phyloP scores from a whole-genome alignment of 2,888 invertebrate species.

The Glyphotaelius pellucidus region DNA sequence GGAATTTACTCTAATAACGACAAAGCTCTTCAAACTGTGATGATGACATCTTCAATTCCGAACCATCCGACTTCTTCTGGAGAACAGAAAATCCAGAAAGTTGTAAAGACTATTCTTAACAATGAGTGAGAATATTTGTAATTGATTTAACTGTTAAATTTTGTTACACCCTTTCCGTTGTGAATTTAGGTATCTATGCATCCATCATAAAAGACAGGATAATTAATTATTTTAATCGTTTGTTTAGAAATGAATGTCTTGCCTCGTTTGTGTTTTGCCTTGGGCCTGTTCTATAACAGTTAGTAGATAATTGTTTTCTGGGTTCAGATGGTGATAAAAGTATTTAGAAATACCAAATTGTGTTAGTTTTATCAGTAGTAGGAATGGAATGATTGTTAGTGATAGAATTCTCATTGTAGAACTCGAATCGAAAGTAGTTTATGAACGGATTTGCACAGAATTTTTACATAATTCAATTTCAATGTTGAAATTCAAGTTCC shows the following conservation, averaged over 20 bases:
- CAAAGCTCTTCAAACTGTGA: no score
- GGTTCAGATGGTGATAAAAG: not conserved
- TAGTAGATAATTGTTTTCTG: not conserved
- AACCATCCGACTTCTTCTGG: no score
- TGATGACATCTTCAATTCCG: not conserved
- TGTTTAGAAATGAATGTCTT: not conserved
- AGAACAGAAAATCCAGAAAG: no score
- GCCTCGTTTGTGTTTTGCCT: not conserved
- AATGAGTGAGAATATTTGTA: not conserved
- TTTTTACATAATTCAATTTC: no score
- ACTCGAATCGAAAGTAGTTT: not conserved
- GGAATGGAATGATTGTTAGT: not conserved
- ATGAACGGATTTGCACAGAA: no score
- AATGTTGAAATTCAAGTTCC: no score
- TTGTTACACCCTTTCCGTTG: no score
- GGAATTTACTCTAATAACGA: not conserved
- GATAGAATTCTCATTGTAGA: not conserved
- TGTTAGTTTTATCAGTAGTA: not conserved
- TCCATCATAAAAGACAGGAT: not conserved
- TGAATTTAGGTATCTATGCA: not conserved
- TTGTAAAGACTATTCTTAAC: no score
- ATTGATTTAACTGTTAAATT: not conserved
- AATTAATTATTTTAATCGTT: not conserved
- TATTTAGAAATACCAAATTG: not conserved
- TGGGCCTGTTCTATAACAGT: not conserved